Percentiles rank a stretch among this genome's conserved stretches.
Conservation (phyloP, 1,140 invertebrate species). For the Drosophila lacertosa region DNA sequence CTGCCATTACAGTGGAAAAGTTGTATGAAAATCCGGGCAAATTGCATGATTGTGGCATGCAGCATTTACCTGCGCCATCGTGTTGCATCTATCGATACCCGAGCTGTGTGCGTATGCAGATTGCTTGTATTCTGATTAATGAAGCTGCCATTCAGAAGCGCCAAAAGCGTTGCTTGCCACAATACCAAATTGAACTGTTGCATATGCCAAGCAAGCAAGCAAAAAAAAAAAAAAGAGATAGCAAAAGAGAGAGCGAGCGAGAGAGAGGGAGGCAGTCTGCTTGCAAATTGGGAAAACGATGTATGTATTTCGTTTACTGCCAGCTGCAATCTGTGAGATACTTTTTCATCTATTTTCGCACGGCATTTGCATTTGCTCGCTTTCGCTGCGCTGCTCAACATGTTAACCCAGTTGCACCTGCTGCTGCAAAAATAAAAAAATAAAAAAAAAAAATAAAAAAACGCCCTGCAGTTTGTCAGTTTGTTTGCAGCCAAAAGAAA, state of each 20-base stretch:
- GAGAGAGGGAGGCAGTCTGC: background rate
- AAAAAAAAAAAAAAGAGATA: background rate
- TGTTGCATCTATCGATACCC: constrained; percentile 18
- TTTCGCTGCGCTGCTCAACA: constrained; percentile 26
- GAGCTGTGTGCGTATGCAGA: constrained; percentile 42
- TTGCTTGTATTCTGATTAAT: constrained; percentile 67
- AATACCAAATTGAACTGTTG: constrained; percentile 74
- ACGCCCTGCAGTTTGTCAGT: constrained; percentile 69
- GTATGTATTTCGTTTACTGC: constrained; percentile 64
- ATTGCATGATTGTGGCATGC: background rate
- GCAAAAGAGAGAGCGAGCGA: background rate
- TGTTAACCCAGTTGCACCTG: constrained; percentile 76
- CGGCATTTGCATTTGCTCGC: constrained; percentile 61
- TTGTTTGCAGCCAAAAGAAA: constrained; percentile 71
- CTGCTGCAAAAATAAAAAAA: too few relatives aligned
- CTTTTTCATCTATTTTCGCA: constrained; percentile 63
- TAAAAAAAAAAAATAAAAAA: too few relatives aligned
- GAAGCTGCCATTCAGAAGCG: constrained; percentile 75
- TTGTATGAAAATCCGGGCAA: background rate
- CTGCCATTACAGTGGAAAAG: background rate
- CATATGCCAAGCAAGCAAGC: constrained; percentile 51
- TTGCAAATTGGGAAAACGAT: constrained; percentile 59
- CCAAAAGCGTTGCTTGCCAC: constrained; percentile 46
- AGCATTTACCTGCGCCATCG: constrained; percentile 2
- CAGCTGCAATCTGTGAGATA: constrained; percentile 42